These are phyloP conservation scores for Notothenia rossii DNA, from an alignment of 2,113 vertebrate species.

Conservation along the genomic window DNA sequence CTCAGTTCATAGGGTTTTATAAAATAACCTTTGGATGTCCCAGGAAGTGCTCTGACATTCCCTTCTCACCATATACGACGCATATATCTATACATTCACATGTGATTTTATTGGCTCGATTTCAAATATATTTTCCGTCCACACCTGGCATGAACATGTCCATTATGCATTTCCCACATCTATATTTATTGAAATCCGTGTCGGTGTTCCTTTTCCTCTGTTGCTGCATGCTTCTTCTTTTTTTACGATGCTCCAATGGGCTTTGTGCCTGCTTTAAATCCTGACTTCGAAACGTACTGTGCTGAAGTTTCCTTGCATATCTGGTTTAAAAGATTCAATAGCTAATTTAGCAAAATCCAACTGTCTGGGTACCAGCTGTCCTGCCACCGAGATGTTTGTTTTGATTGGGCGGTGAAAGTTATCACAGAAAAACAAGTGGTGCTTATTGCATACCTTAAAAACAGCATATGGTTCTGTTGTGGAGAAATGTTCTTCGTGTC, in stretches of 20 bases:
- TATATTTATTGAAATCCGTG: constrained; percentile 56
- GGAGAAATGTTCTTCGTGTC: background rate
- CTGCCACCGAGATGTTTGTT: constrained; percentile 3
- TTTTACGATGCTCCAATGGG: constrained; percentile 23
- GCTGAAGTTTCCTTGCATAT: constrained; percentile 12
- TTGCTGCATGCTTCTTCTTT: background rate
- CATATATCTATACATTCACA: constrained; percentile 19
- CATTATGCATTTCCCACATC: constrained; percentile 43
- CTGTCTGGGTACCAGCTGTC: background rate
- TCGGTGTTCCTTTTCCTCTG: constrained; percentile 16
- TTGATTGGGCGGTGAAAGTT: constrained; percentile 27
- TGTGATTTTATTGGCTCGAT: constrained; percentile 25
- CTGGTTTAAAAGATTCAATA: background rate
- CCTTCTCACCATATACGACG: no score
- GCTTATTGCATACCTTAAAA: background rate
- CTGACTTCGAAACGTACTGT: background rate
- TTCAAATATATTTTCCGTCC: constrained; percentile 15
- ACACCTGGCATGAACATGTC: constrained; percentile 62
- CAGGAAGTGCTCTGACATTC: background rate
- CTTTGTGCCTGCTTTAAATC: constrained; percentile 25
- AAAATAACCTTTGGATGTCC: background rate
- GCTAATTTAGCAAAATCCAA: constrained; percentile 4
- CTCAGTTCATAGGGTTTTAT: background rate
- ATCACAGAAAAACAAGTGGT: constrained; percentile 15
- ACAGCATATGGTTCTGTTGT: constrained; percentile 1